phyloP scores from a whole-genome alignment of 2,888 invertebrate genomes.

The Latrodectus elegans region DNA sequence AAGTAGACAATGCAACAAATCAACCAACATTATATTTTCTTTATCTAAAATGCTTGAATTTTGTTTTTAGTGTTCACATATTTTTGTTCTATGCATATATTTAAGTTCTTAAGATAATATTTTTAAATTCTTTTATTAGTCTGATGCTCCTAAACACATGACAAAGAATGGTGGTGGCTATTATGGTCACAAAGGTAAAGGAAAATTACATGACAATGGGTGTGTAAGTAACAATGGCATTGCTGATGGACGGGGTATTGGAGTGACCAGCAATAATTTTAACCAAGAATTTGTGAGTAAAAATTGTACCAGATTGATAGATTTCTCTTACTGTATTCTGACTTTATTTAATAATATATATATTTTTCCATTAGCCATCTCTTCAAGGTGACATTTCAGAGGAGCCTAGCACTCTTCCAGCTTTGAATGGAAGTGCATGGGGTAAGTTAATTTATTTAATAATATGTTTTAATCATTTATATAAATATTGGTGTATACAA shows the following conservation, averaged over 20 bases:
- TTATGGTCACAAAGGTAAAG: conserved; percentile 62
- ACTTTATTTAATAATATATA: neutral
- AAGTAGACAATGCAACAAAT: too few relatives aligned
- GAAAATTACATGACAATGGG: conserved; percentile 65
- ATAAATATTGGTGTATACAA: too few relatives aligned
- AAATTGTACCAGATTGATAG: too few relatives aligned
- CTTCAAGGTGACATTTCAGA: conserved; percentile 69
- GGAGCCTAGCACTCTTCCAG: conserved; percentile 58
- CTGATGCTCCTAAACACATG: conserved; percentile 54
- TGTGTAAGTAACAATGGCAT: conserved; percentile 68
- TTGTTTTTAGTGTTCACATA: too few relatives aligned
- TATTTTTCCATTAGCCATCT: conserved; percentile 68
- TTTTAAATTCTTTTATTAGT: conserved; percentile 5
- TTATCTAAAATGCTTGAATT: too few relatives aligned
- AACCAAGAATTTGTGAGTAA: conserved; percentile 71
- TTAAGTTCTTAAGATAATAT: too few relatives aligned
- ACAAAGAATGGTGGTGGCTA: conserved; percentile 59
- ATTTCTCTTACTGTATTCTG: neutral
- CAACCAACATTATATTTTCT: too few relatives aligned
- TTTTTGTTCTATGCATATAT: too few relatives aligned
- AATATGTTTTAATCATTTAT: neutral
- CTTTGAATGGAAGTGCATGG: conserved; percentile 71
- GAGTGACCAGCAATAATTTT: conserved; percentile 70
- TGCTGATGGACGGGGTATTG: conserved; percentile 66
- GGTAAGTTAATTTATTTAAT: conserved; percentile 62